These are phyloP conservation scores for Drosophila picticornis DNA, from an alignment of 2,888 invertebrate genomes.

Conservation along the genomic window DNA sequence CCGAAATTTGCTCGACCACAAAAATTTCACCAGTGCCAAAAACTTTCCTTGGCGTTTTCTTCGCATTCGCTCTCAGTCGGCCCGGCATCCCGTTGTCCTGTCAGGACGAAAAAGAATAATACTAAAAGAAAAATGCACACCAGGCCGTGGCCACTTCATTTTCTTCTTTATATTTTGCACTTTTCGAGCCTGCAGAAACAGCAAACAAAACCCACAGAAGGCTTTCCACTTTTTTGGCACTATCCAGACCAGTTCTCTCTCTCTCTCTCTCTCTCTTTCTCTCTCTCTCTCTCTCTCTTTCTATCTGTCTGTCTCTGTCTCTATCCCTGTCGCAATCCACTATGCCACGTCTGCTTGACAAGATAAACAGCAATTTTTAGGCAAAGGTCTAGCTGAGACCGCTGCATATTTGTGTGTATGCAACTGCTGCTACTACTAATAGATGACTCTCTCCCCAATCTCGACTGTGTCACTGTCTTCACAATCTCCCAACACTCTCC, in stretches of 20 bases:
- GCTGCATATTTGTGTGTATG: conserved; percentile 14
- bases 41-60: conserved; percentile 75
- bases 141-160: conserved; percentile 68
- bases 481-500: conserved; percentile 8
- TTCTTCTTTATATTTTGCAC: conserved; percentile 67
- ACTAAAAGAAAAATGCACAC: conserved; percentile 42
- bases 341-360: conserved; percentile 44
- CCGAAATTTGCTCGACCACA: conserved; percentile 79
- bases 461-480: conserved; percentile 17
- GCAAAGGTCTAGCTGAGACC: conserved; percentile 64
- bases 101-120: conserved; percentile 44
- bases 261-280: conserved; percentile 4
- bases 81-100: conserved; percentile 36
- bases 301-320: conserved; percentile 10
- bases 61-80: conserved; percentile 5
- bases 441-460: conserved; percentile 11
- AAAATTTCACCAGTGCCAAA: conserved; percentile 69
- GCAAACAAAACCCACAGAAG: conserved; percentile 34
- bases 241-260: conserved; percentile 25
- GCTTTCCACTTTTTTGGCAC: conserved; percentile 50
- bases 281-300: not conserved
- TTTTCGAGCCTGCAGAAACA: conserved; percentile 50
- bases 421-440: conserved; percentile 2
- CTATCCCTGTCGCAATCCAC: not conserved
- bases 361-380: conserved; percentile 77